Conservation (phyloP, 2,888 invertebrate genomes). For the Podotricha telesiphe region DNA sequence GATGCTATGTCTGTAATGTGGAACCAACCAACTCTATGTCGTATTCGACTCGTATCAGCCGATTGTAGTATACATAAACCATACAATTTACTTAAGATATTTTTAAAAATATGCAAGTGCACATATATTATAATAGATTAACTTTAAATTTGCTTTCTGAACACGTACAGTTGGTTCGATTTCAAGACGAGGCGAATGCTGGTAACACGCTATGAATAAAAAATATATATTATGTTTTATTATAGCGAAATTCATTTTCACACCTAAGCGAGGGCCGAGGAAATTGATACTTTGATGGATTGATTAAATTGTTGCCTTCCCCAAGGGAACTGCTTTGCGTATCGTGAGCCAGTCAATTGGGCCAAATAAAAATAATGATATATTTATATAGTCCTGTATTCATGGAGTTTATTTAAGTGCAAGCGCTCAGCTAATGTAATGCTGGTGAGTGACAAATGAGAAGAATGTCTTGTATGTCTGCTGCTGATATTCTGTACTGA, state of each 20-base stretch:
- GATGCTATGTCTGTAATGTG: too few relatives aligned
- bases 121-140: slow-evolving; percentile 46
- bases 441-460: too few relatives aligned
- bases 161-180: slow-evolving; percentile 65
- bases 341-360: slow-evolving; percentile 22
- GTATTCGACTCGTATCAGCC: background rate
- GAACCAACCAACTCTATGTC: too few relatives aligned
- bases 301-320: slow-evolving; percentile 48
- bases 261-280: slow-evolving; percentile 52
- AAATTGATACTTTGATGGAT: slow-evolving; percentile 66
- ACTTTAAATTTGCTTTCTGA: slow-evolving; percentile 59
- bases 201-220: slow-evolving; percentile 64
- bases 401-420: too few relatives aligned
- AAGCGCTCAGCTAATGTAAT: too few relatives aligned
- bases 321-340: slow-evolving; percentile 24
- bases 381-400: background rate
- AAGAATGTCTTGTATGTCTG: too few relatives aligned
- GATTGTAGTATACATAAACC: background rate
- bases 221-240: slow-evolving; percentile 52
- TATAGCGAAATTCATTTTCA: slow-evolving; percentile 51
- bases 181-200: slow-evolving; percentile 55
- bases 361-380: slow-evolving; percentile 9
- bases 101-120: slow-evolving; percentile 22
- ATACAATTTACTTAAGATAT: slow-evolving; percentile 14
- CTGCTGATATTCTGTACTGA: too few relatives aligned